Evolutionary conservation across 2,888 invertebrate species (phyloP), one percentile per base, ranked within the genome.

Genomic region (Eucera pruinosa): DNA sequence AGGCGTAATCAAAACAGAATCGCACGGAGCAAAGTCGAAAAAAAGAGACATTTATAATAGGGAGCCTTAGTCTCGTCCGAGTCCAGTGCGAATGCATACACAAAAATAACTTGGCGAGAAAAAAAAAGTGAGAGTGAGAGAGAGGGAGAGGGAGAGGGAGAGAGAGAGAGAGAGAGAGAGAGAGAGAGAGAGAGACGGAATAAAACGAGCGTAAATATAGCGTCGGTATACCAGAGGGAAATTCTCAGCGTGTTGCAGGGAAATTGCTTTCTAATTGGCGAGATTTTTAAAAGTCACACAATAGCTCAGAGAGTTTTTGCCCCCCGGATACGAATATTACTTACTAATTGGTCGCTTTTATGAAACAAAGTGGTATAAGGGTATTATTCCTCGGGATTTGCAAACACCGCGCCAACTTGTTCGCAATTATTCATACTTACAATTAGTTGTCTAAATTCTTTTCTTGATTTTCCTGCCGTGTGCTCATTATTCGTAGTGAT

Each of bases 211-310:
- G 74, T 68, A 74, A 77, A 67, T 74, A 67, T 45, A 30, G 50
- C 48, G 66, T 27, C 45, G 50, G 54, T 62, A 36, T 62, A 74
- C 67, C 75, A 47, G 57, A 62, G 76, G 58, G 74, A 77, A 77
- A 77, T 77, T 68, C 67, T 74, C 68, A 18, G 55, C 74, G 57
- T 50, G 57, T 68, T 67, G 68, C 72, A 9, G 33, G 43, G 39
- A 74, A 77, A 77, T 77, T 77, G 76, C 76, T 74, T 77, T 77
- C 75, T 77, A 77, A 77, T 77, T 77, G 76, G 76, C 50, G 74
- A 67, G 74, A 77, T 77, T 77, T 77, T 62, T 74, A 77, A 74
- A 62, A 74, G 74, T 77, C 76, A 52, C 74, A 67, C 68, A 67
- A 75, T 73, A 74, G 68, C 67, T 62, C 74, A 62, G 61, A 62